Conservation (phyloP, 92 coral and sea anemone species). For the Porites evermanni region DNA sequence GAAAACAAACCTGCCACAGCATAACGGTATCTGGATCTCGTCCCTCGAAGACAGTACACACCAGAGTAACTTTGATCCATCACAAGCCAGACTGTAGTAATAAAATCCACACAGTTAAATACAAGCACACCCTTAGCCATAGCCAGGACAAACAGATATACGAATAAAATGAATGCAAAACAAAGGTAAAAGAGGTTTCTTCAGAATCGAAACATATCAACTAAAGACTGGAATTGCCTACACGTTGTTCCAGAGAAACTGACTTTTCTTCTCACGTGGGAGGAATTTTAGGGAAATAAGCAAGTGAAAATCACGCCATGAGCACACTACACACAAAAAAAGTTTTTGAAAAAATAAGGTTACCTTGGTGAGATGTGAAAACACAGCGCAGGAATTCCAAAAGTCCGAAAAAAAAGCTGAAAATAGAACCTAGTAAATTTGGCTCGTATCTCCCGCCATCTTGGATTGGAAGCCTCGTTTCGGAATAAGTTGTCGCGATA, state of each 20-base stretch:
- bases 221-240: too few relatives aligned
- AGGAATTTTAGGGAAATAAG: too few relatives aligned
- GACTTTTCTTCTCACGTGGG: too few relatives aligned
- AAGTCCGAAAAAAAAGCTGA: too few relatives aligned
- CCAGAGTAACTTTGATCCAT: not conserved
- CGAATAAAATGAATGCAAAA: not conserved
- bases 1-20: constrained; percentile 21
- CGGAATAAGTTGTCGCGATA: not conserved
- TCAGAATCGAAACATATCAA: not conserved
- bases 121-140: too few relatives aligned
- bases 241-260: too few relatives aligned
- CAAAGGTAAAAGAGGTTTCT: not conserved
- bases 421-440: too few relatives aligned
- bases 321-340: too few relatives aligned
- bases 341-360: too few relatives aligned
- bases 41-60: constrained; percentile 13
- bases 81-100: not conserved
- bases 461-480: not conserved
- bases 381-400: too few relatives aligned
- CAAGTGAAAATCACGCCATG: too few relatives aligned
- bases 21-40: not conserved
- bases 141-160: not conserved
- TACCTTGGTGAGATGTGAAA: too few relatives aligned
- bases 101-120: not conserved
- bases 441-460: not conserved